Base-by-base conservation (phyloP, 2,888 invertebrate genomes). In the Chrysolina americana region DNA sequence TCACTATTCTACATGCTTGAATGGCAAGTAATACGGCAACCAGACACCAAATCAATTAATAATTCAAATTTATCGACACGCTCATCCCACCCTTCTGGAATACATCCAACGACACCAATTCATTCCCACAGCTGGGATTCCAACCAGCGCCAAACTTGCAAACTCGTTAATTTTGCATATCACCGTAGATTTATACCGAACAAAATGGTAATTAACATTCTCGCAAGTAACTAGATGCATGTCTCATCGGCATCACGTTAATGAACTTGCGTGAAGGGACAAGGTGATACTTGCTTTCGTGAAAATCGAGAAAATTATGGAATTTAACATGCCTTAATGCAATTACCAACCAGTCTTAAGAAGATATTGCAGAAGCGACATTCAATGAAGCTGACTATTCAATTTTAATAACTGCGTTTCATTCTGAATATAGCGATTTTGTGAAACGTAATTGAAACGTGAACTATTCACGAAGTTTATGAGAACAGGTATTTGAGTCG, bases 131-230 rank as follows among this genome's bases (percentile, higher is more conserved):
- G 21, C 53, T 21, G 53, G 21, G 53, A 53, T 53, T 53, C 23
- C 21, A 13, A 21, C 21, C 19, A 53, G 53, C 19, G 11, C 21
- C 19, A 21, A 53, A 53, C 53, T 23, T 5, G 23, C 53, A 9
- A 23, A 53, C 53, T 53, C 53, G 53, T 53, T 53, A 53, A 53
- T 53, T 53, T 53, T 53, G 53, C 53, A 53, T 53, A 53, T 21
- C 21, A 53, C 11, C 53, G 21, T 53, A 53, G 53, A 53, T 53
- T 53, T 53, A 53, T 53, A 17, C 53, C 53, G 53, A 53, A 53
- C 53, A 21, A 53, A 53, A 53, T 53, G 19, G 53, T 19, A 53
- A 53, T 53, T 53, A 53, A 53, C 53, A 53, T 53, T 11, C 53
- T 0, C 53, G 0, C 19, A 21, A 15, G 21, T 53, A 53, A 53